A percentile compares a stretch with the other conserved stretches of the same genome.
Conservation (phyloP, 2,888 invertebrate species). For the Drosophila lacicola region DNA sequence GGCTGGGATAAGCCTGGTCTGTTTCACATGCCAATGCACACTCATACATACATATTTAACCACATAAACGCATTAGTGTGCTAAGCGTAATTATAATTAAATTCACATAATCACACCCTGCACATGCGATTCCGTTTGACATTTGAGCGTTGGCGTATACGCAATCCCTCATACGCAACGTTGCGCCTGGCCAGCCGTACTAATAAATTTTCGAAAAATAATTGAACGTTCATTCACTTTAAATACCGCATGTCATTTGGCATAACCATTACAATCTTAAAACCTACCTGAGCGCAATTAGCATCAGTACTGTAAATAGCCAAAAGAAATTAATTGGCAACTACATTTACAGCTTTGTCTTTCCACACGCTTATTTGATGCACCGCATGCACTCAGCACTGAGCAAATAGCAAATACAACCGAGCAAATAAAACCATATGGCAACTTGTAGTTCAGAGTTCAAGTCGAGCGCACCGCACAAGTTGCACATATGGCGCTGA, state of each 20-base stretch:
- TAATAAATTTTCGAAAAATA: slow-evolving; percentile 16
- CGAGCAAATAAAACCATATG: slow-evolving; percentile 52
- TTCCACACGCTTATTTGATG: slow-evolving; percentile 15
- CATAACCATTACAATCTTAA: slow-evolving; percentile 8
- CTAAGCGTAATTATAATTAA: slow-evolving; percentile 71
- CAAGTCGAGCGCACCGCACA: slow-evolving; percentile 43
- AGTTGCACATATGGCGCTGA: slow-evolving; percentile 53
- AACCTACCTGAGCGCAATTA: slow-evolving; percentile 24
- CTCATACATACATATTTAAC: background rate
- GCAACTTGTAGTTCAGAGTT: slow-evolving; percentile 55
- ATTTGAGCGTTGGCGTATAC: slow-evolving; percentile 29
- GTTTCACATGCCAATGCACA: background rate
- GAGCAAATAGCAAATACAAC: slow-evolving; percentile 31
- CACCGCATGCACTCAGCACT: slow-evolving; percentile 21
- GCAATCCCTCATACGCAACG: slow-evolving; percentile 55
- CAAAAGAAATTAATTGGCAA: slow-evolving; percentile 44
- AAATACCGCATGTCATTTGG: slow-evolving; percentile 22
- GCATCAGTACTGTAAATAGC: slow-evolving; percentile 20
- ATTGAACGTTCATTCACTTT: slow-evolving; percentile 21
- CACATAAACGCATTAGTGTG: slow-evolving; percentile 48
- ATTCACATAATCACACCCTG: slow-evolving; percentile 52
- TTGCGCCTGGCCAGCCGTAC: slow-evolving; percentile 22
- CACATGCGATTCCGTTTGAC: slow-evolving; percentile 8
- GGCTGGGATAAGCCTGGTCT: slow-evolving; percentile 44
- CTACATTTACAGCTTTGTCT: slow-evolving; percentile 11